phyloP scores from a whole-genome alignment of 2,888 invertebrate genomes.

The Lissocephala sabroskyi region DNA sequence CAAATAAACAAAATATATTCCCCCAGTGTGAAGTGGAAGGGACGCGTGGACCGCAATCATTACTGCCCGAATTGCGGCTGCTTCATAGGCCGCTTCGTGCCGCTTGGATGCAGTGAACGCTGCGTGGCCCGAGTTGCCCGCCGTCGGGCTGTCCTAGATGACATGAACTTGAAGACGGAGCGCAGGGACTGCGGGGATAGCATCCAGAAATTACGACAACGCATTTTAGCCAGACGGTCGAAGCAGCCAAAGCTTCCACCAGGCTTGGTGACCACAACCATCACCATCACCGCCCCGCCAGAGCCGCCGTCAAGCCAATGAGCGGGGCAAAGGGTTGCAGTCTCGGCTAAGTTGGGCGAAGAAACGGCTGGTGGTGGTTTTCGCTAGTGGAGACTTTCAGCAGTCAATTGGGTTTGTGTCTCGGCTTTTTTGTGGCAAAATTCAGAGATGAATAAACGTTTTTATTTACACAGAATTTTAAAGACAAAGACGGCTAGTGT shows the following conservation, averaged over 20 bases:
- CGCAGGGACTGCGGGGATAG: conserved; percentile 57
- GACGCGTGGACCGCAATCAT: conserved; percentile 66
- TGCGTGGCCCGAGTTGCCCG: conserved; percentile 54
- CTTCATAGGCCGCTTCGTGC: conserved; percentile 62
- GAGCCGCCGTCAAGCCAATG: too few species aligned
- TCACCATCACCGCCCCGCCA: too few species aligned
- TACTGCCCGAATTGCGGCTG: conserved; percentile 69
- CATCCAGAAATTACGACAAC: conserved; percentile 46
- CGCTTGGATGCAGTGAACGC: conserved; percentile 46
- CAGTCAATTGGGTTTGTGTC: neutral
- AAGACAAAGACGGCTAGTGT: too few species aligned
- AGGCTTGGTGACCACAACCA: too few species aligned
- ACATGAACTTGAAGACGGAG: conserved; percentile 50
- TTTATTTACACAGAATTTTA: too few species aligned
- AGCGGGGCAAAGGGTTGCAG: too few species aligned
- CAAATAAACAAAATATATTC: too few species aligned
- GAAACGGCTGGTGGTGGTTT: too few species aligned
- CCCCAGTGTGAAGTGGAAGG: conserved; percentile 55
- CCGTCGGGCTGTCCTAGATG: conserved; percentile 48
- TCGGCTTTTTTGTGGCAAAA: neutral
- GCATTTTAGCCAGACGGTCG: conserved; percentile 33
- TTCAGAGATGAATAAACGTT: too few species aligned
- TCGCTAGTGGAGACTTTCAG: too few species aligned
- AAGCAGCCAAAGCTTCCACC: too few species aligned
- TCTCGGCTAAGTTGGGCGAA: conserved; percentile 15